Percentiles rank a stretch among this genome's conserved stretches.
phyloP scores from a whole-genome alignment of 2,113 vertebrate genomes.

The Caloenas nicobarica region DNA sequence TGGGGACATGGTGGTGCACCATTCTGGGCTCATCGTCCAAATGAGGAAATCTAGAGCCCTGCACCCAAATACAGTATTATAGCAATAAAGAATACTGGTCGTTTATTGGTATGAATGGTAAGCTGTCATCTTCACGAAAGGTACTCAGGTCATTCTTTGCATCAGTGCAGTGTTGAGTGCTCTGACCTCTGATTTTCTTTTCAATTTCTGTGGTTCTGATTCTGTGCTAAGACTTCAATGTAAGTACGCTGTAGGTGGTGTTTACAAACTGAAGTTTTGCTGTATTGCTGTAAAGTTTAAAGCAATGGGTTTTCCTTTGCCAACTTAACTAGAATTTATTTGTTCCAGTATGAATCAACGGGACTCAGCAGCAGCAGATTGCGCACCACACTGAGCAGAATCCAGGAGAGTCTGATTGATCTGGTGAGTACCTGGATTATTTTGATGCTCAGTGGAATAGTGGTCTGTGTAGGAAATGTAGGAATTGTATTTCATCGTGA shows the following conservation, averaged over 20 bases:
- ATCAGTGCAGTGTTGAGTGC: background rate
- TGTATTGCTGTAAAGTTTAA: background rate
- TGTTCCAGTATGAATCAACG: slow-evolving; percentile 92
- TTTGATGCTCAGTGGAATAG: background rate
- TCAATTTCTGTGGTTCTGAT: background rate
- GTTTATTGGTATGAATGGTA: background rate
- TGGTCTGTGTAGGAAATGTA: background rate
- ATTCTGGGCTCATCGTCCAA: background rate
- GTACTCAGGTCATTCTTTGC: background rate
- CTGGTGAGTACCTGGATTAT: slow-evolving; percentile 79
- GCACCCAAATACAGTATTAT: background rate
- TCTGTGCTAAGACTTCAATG: background rate
- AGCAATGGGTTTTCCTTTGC: background rate
- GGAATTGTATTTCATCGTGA: background rate
- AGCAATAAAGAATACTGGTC: background rate
- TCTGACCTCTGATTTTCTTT: background rate
- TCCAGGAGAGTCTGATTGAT: slow-evolving; percentile 97
- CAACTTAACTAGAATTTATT: background rate
- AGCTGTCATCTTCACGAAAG: slow-evolving; percentile 19
- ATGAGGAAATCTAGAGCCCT: background rate
- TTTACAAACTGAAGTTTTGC: background rate
- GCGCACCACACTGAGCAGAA: slow-evolving; percentile 93
- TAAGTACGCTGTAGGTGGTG: background rate
- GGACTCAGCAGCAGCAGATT: slow-evolving; percentile 96
- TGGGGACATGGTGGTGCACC: background rate